Conservation (phyloP, 1,140 invertebrate species). For the Augochlora pura region DNA sequence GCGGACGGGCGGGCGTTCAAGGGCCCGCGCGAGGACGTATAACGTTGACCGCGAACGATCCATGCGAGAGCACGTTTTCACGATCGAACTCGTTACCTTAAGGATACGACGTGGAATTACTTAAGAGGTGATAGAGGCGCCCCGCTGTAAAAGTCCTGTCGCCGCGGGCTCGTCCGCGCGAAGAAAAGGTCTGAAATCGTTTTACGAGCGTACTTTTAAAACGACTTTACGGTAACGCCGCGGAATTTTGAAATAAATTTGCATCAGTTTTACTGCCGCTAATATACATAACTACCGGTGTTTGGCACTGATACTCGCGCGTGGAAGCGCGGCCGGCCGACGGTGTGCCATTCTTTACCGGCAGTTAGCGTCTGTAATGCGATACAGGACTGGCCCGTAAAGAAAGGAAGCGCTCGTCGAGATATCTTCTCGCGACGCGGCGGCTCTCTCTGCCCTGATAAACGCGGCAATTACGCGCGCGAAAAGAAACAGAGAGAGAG, state of each 20-base stretch:
- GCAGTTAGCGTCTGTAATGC: constrained; percentile 53
- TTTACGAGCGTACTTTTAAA: constrained; percentile 78
- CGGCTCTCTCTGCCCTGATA: too few species aligned
- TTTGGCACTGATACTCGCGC: constrained; percentile 73
- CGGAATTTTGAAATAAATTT: constrained; percentile 78
- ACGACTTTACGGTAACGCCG: constrained; percentile 72
- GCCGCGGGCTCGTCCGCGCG: constrained; percentile 36
- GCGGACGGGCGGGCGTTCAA: too few species aligned
- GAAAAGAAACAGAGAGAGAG: too few species aligned
- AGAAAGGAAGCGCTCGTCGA: constrained; percentile 60
- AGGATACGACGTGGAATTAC: constrained; percentile 56
- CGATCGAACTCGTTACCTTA: constrained; percentile 57
- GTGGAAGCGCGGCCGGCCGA: constrained; percentile 28
- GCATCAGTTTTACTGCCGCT: constrained; percentile 75
- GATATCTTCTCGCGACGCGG: constrained; percentile 59
- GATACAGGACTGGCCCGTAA: constrained; percentile 42
- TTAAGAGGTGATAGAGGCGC: constrained; percentile 57
- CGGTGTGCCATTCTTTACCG: background rate
- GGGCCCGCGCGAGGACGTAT: constrained; percentile 8
- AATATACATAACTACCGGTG: constrained; percentile 78
- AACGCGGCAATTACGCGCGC: background rate
- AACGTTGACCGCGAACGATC: constrained; percentile 33
- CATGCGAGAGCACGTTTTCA: constrained; percentile 34
- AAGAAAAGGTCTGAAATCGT: constrained; percentile 73
- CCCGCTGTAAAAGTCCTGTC: constrained; percentile 58